Conservation (phyloP, 2,888 invertebrate genomes). For the Nymphalis c-album region DNA sequence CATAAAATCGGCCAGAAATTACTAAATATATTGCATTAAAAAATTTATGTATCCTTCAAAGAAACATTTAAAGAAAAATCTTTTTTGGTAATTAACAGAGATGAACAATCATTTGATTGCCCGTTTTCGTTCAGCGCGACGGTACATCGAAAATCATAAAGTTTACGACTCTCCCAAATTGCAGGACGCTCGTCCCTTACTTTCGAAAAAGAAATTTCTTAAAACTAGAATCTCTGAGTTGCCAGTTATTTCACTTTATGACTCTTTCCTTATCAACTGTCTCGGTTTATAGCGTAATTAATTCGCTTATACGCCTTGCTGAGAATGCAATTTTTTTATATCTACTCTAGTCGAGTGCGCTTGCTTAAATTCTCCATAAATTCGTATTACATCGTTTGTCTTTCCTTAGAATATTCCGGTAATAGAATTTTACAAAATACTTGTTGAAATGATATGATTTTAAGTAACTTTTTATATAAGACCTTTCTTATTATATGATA, state of each 20-base stretch:
- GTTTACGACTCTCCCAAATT: conserved; percentile 70
- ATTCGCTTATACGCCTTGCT: conserved; percentile 44
- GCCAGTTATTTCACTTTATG: conserved; percentile 43
- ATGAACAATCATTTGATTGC: conserved; percentile 42
- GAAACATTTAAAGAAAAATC: background rate
- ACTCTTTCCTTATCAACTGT: conserved; percentile 49
- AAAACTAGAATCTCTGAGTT: conserved; percentile 48
- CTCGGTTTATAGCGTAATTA: conserved; percentile 49
- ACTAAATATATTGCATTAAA: conserved; percentile 6
- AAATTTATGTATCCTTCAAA: background rate
- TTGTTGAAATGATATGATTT: background rate
- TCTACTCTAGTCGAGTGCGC: conserved; percentile 35
- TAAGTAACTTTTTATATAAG: background rate
- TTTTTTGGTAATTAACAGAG: conserved; percentile 38
- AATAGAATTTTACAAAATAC: conserved; percentile 1
- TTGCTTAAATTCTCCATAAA: conserved; percentile 26
- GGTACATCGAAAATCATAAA: conserved; percentile 71
- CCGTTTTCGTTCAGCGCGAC: conserved; percentile 47
- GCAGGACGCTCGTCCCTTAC: conserved; percentile 67
- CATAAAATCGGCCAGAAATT: conserved; percentile 13
- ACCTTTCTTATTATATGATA: background rate
- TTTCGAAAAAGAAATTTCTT: conserved; percentile 71
- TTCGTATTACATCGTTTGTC: conserved; percentile 9
- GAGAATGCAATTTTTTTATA: conserved; percentile 39
- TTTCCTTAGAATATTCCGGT: conserved; percentile 22